A percentile compares a stretch with the other conserved stretches of the same genome.
These are phyloP conservation scores for Cabera pusaria DNA, from an alignment of 2,888 invertebrate species.

Conservation along the genomic window DNA sequence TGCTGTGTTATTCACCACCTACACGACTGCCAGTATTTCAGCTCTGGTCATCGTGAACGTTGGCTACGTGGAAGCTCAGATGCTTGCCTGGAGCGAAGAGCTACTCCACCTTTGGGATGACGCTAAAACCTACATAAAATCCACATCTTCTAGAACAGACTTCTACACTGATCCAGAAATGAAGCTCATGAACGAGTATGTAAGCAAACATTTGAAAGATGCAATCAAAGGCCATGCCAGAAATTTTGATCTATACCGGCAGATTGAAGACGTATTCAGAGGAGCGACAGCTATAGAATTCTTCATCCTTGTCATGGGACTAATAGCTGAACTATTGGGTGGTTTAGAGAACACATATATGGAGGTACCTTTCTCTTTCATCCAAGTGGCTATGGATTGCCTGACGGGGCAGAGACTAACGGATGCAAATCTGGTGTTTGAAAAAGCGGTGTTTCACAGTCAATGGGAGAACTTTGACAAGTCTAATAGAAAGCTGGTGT, in stretches of 20 bases:
- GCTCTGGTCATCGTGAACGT: conserved; percentile 48
- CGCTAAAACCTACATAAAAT: too few relatives aligned
- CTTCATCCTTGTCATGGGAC: conserved; percentile 35
- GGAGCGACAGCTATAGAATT: conserved; percentile 48
- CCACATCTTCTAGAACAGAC: too few relatives aligned
- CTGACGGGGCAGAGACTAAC: conserved; percentile 54
- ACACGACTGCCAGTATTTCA: conserved; percentile 47
- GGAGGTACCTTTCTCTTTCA: conserved; percentile 47
- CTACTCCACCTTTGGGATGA: conserved; percentile 50
- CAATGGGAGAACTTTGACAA: conserved; percentile 62
- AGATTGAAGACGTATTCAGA: conserved; percentile 42
- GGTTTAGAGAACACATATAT: conserved; percentile 52
- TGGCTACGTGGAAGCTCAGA: conserved; percentile 60
- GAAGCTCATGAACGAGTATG: background rate
- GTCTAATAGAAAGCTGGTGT: conserved; percentile 50
- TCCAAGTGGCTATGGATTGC: conserved; percentile 53
- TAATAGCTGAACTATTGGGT: conserved; percentile 45
- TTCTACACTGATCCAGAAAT: conserved; percentile 12
- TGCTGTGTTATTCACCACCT: conserved; percentile 40
- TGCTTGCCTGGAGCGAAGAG: conserved; percentile 53
- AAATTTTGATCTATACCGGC: conserved; percentile 33
- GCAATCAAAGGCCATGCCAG: conserved; percentile 5
- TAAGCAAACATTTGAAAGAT: conserved; percentile 4
- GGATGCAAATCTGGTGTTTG: conserved; percentile 50
- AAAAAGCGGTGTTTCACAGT: conserved; percentile 52